phyloP scores from a whole-genome alignment of 2,888 invertebrate genomes.

The Anoncus sp. region DNA sequence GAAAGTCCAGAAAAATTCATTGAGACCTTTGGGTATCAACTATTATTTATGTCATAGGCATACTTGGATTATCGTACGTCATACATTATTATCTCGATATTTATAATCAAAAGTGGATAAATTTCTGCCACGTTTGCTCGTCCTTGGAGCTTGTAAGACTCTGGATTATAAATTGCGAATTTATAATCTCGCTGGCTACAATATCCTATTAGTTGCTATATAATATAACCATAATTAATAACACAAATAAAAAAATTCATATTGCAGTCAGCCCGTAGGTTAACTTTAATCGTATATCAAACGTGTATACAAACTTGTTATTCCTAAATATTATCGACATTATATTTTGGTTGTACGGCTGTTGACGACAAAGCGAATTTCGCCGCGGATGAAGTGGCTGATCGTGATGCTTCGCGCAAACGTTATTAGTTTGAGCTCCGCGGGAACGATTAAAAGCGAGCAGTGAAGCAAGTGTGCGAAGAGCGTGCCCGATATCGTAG shows the following conservation, averaged over 20 bases:
- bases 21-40: background rate
- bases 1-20: background rate
- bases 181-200: no score
- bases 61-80: background rate
- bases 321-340: background rate
- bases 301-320: background rate
- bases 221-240: no score
- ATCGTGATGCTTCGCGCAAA: constrained; percentile 19
- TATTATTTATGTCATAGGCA: background rate
- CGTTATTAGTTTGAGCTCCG: constrained; percentile 54
- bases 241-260: no score
- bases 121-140: no score
- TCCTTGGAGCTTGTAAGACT: no score
- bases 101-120: no score
- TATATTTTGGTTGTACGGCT: background rate
- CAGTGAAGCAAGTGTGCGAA: constrained; percentile 38
- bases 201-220: no score
- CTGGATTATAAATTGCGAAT: no score
- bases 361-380: constrained; percentile 11
- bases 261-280: no score
- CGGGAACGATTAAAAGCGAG: constrained; percentile 59
- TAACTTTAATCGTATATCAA: background rate
- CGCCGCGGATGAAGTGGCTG: constrained; percentile 13
- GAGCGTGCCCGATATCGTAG: constrained; percentile 59
- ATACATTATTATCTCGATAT: no score